Percentiles rank a stretch among this genome's conserved stretches.
phyloP scores from a whole-genome alignment of 2,888 invertebrate genomes.

The Troides helena region DNA sequence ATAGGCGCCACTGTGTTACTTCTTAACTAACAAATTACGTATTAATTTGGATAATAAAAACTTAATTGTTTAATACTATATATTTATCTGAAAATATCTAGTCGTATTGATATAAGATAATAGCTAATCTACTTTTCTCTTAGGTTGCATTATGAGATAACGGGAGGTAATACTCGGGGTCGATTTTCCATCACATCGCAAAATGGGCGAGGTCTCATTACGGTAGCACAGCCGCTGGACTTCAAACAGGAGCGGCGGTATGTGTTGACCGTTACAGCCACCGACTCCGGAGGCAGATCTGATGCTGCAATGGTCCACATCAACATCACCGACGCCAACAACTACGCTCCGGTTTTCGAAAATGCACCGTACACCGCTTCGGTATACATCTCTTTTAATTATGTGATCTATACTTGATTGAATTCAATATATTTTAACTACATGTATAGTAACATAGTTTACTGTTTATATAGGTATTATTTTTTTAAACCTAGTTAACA shows the following conservation, averaged over 20 bases:
- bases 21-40: no score
- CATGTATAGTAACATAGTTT: no score
- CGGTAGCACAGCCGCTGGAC: slow-evolving; percentile 94
- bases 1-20: no score
- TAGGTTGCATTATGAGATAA: slow-evolving; percentile 90
- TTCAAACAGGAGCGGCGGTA: slow-evolving; percentile 95
- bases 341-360: slow-evolving; percentile 95
- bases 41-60: no score
- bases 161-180: slow-evolving; percentile 90
- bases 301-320: slow-evolving; percentile 95
- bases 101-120: neutral
- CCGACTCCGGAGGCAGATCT: slow-evolving; percentile 92
- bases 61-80: neutral
- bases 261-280: slow-evolving; percentile 91
- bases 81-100: neutral
- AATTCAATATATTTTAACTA: no score
- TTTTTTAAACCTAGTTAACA: no score
- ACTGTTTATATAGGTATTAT: no score
- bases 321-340: slow-evolving; percentile 96
- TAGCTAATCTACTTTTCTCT: slow-evolving; percentile 1
- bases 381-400: slow-evolving; percentile 62
- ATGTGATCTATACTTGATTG: no score
- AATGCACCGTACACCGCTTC: slow-evolving; percentile 94
- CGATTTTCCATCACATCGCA: slow-evolving; percentile 94
- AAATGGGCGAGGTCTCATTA: slow-evolving; percentile 91